Base-by-base conservation (phyloP, 2,797 vertebrate species). In the Sebastes wilsoni region DNA sequence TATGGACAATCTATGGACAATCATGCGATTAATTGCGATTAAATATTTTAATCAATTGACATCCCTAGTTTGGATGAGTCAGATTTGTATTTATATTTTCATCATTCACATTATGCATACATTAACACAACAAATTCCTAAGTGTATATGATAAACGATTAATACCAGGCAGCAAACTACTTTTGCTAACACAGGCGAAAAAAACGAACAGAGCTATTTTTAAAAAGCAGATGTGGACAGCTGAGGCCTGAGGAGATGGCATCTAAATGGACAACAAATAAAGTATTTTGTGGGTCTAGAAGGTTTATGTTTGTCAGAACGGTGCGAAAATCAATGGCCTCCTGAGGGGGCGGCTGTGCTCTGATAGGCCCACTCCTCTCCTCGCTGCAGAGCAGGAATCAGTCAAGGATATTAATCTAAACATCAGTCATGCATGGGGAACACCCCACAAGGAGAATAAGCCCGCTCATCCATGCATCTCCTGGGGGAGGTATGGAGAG, bases 361-460 rank as follows among this genome's bases (percentile, higher is more conserved):
- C 81, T 86, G 86, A 92, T 91, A 84, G 86, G 76, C 83, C 84
- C 28, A 10, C 85, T 76, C 73, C 66, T 85, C 75, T 88, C 72
- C 71, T 86, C 75, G 89, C 87, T 10, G 66, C 84, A 42, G 88
- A 92, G 83, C 60, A 89, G 67, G 91, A 95, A 87, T 93, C 91
- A 91, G 90, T 95, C 91, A 93, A 93, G 94, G 90, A 92, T 93
- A 93, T 92, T 94, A 94, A 94, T 92, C 90, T 89, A 88, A 93
- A 90, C 90, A 94, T 95, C 94, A 94, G 93, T 94, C 93, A 95
- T 95, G 95, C 93, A 93, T 94, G 93, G 84, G 87, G 90, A 94
- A 90, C 91, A 93, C 92, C 93, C 94, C 93, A 93, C 52, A n/a
- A 94, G 94, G 92, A 95, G 93, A 95, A 92, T 92, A 79, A 88